Evolutionary conservation across 2,888 invertebrate species (phyloP), one percentile per base, ranked within the genome.

Genomic region (Emmelina monodactyla): DNA sequence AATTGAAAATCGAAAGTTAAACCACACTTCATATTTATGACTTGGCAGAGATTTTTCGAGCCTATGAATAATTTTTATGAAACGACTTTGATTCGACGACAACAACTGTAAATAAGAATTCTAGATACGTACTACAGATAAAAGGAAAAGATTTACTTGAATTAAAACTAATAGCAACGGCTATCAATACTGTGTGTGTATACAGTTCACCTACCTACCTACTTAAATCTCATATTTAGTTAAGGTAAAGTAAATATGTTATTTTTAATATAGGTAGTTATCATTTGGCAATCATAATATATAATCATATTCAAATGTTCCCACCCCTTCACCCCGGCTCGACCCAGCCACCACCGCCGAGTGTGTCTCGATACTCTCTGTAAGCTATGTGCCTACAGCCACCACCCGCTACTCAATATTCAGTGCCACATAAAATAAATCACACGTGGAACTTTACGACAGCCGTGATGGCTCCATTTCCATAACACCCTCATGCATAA

Each of bases 1-100:
- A 71, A 76, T 78, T 76, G 78, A 78, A 75, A 78, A 69, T 76
- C 66, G 66, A 62, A 48, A 58, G 62, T 62, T 12, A 12, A 53
- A 57, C 62, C 60, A 53, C 46, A 61, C 68, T 72, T 61, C 68
- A 75, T 78, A 76, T 78, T 78, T 76, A 76, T 75, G 68, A 65
- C 51, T 49, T 48, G 60, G 59, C 65, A 65, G 68, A 69, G 70
- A 66, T 67, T n/a, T n/a, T n/a, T 45, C 53, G 42, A 43, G 47
- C 52, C 67, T 60, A 66, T 70, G 70, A 70, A 71, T 71, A 69
- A 61, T 67, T 69, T 63, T 56, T n/a, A n/a, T n/a, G n/a, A n/a
- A n/a, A n/a, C n/a, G n/a, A n/a, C n/a, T n/a, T n/a, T n/a, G n/a
- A n/a, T n/a, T n/a, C n/a, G n/a, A n/a, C n/a, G n/a, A n/a, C n/a